These are phyloP conservation scores for Nerophis lumbriciformis DNA, from an alignment of 2,113 vertebrate genomes.

Conservation along the genomic window DNA sequence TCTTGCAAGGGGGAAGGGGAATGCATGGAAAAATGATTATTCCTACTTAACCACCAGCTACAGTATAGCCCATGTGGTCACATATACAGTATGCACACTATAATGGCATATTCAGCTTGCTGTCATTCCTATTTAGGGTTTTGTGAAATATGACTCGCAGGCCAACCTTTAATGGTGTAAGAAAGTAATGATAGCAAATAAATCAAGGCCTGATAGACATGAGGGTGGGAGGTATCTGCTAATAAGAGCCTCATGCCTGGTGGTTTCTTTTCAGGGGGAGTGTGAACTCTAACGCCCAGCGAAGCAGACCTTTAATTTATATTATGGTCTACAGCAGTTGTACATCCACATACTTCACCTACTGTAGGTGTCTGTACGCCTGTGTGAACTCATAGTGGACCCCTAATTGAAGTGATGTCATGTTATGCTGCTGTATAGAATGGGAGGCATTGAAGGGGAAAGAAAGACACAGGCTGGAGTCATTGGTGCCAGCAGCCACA, in stretches of 20 bases:
- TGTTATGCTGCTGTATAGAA: slow-evolving; percentile 57
- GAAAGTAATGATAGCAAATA: slow-evolving; percentile 43
- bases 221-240: slow-evolving; percentile 45
- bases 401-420: slow-evolving; percentile 63
- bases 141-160: background rate
- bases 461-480: slow-evolving; percentile 50
- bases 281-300: slow-evolving; percentile 44
- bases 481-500: slow-evolving; percentile 54
- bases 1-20: background rate
- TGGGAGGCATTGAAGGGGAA: slow-evolving; percentile 46
- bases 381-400: slow-evolving; percentile 34
- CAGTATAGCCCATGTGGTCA: background rate
- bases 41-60: background rate
- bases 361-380: slow-evolving; percentile 21
- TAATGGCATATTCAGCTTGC: background rate
- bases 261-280: slow-evolving; percentile 53
- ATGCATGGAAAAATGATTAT: slow-evolving; percentile 1
- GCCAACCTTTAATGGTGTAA: slow-evolving; percentile 16
- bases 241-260: slow-evolving; percentile 45
- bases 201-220: slow-evolving; percentile 49
- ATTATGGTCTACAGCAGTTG: slow-evolving; percentile 61
- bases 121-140: background rate
- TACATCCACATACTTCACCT: slow-evolving; percentile 54
- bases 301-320: slow-evolving; percentile 58
- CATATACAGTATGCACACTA: background rate